Percentiles rank a stretch among this genome's conserved stretches.
phyloP scores from a whole-genome alignment of 2,888 invertebrate genomes.

The Eupelmus urozonus region DNA sequence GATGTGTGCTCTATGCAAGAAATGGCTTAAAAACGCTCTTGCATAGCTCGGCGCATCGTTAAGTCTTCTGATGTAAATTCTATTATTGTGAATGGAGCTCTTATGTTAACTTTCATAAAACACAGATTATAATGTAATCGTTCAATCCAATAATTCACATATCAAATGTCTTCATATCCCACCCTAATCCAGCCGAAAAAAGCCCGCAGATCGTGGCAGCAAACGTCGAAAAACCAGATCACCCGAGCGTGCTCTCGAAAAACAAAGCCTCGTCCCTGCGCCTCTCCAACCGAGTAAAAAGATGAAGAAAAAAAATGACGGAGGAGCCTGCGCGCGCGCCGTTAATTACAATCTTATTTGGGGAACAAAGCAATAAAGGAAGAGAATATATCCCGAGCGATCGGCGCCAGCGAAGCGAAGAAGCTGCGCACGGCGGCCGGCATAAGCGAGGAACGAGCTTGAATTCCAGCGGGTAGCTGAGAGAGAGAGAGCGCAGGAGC shows the following conservation, averaged over 20 bases:
- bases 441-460: slow-evolving; percentile 29
- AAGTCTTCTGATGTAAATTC: too few relatives aligned
- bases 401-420: slow-evolving; percentile 53
- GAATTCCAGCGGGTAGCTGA: slow-evolving; percentile 45
- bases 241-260: neutral
- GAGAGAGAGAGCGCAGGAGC: neutral
- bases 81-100: too few relatives aligned
- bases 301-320: slow-evolving; percentile 16
- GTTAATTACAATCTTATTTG: slow-evolving; percentile 59
- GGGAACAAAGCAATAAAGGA: slow-evolving; percentile 54
- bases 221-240: slow-evolving; percentile 6
- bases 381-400: slow-evolving; percentile 37
- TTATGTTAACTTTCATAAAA: too few relatives aligned
- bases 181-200: too few relatives aligned
- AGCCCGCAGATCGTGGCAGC: too few relatives aligned
- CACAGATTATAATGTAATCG: too few relatives aligned
- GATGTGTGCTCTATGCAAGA: neutral
- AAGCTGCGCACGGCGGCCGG: slow-evolving; percentile 6
- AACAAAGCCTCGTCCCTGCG: neutral
- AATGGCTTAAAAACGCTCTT: too few relatives aligned
- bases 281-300: neutral
- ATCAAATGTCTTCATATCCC: too few relatives aligned
- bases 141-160: too few relatives aligned
- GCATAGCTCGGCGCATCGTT: too few relatives aligned
- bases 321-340: too few relatives aligned